Evolutionary conservation across 2,888 invertebrate genomes (phyloP), one percentile per base, ranked within the genome.

Genomic region (Cheilosia pagana): DNA sequence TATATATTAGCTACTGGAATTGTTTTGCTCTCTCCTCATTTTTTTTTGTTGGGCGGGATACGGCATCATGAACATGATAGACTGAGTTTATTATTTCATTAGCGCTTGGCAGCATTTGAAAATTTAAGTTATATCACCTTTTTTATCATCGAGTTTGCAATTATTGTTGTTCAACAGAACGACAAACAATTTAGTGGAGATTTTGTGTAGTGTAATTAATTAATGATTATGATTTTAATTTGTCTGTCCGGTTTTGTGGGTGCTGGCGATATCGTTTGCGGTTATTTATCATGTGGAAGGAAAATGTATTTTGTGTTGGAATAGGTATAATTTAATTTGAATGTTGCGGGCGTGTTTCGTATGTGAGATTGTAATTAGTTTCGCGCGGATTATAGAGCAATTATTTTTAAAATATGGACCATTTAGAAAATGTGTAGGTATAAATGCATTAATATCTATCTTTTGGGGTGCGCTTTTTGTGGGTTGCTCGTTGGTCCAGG

Each of bases 71-170:
- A 59, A 57, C 6, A 7, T 62, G 57, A 53, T 25, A 43, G 48
- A 75, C 59, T 50, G 50, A 52, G 65, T 79, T 79, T 70, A 85
- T 75, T 85, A 85, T 79, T 71, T 70, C 60, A 75, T 72, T 77
- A 75, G 39, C 19, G 28, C 25, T 65, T 12, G 6, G 48, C 28
- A 63, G 39, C 31, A 41, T 60, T 68, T 74, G 39, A 59, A 52
- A 53, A 43, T 60, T 43, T 48, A 10, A 59, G 55, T 50, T 45
- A 43, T 53, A 39, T 14, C 10, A 3, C n/a, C 63, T 62, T 35
- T 53, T 75, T 68, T 63, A 21, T 55, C 60, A 55, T 67, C 62
- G 62, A 62, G 55, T 74, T 63, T 78, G 70, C 65, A 50, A 65
- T 78, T 74, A 65, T 53, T 70, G 35, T 35, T 63, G 70, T 41